Base-by-base conservation (phyloP, 2,888 invertebrate species). In the Julus scandinavius region DNA sequence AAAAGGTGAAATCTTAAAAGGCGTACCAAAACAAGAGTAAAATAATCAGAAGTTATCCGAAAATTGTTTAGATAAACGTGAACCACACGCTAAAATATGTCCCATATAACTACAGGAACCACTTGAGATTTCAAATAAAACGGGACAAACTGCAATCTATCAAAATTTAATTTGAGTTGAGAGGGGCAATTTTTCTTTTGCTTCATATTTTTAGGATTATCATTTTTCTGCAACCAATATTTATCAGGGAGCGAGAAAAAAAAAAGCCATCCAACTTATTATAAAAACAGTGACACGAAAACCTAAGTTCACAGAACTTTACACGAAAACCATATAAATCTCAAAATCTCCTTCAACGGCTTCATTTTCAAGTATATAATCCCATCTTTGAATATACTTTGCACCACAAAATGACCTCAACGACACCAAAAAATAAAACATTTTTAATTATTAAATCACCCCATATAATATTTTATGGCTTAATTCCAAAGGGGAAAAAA, bases 101-200 rank as follows among this genome's bases (percentile, higher is more conserved):
- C 72, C 72, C 72, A 72, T 72, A 72, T 72, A 72, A 72, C 72
- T 72, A 72, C 72, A 72, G 72, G 72, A 72, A 72, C 72, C 72
- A 72, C 72, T 72, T 72, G 72, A 72, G 72, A 29, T 72, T 20
- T 72, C n/a, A 72, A 72, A 72, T 72, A 72, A 72, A 29, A n/a
- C 72, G 72, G n/a, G 29, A 29, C 49, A 72, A 72, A 72, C 72
- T 72, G 72, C 72, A 72, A 72, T 72, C 29, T 6, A 72, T 72
- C 72, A 72, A 72, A 20, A 72, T 72, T 29, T 72, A 29, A 72
- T 72, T 72, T 29, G 72, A 29, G 72, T 72, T 20, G 72, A 72
- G 72, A 72, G 72, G 58, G n/a, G n/a, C 58, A 58, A 58, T 58
- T 58, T 17, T 7, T 17, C 58, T 58, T 58, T 58, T 58, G 72